Conservation (phyloP, 2,888 invertebrate species). For the Shargacucullia verbasci region DNA sequence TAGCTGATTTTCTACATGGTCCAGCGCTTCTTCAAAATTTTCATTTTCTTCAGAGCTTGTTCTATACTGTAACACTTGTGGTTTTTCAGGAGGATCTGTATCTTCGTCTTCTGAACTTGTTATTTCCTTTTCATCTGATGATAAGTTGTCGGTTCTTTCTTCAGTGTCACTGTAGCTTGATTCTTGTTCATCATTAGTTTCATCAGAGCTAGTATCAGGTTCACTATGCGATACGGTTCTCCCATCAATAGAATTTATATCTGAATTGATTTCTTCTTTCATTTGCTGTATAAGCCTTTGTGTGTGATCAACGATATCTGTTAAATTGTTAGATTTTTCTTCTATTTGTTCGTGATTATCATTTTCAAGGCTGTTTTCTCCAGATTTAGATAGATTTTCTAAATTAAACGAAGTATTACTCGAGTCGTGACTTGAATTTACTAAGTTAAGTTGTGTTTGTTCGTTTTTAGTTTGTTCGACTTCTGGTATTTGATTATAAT, state of each 20-base stretch:
- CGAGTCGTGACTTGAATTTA: neutral
- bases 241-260: slow-evolving; percentile 87
- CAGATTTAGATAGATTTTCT: slow-evolving; percentile 5
- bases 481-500: slow-evolving; percentile 8
- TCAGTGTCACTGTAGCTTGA: slow-evolving; percentile 79
- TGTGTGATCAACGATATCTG: slow-evolving; percentile 89
- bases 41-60: slow-evolving; percentile 86
- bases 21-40: slow-evolving; percentile 85
- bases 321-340: slow-evolving; percentile 78
- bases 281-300: slow-evolving; percentile 90
- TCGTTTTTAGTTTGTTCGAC: slow-evolving; percentile 11
- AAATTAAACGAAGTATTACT: slow-evolving; percentile 3
- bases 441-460: neutral
- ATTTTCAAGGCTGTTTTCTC: slow-evolving; percentile 11
- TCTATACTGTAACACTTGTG: slow-evolving; percentile 54
- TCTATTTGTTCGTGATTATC: slow-evolving; percentile 46
- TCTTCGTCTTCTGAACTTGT: slow-evolving; percentile 64
- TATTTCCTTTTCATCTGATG: slow-evolving; percentile 77
- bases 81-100: slow-evolving; percentile 28
- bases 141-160: slow-evolving; percentile 71
- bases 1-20: slow-evolving; percentile 79
- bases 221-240: slow-evolving; percentile 84
- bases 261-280: slow-evolving; percentile 90
- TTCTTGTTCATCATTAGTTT: slow-evolving; percentile 78
- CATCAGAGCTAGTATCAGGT: slow-evolving; percentile 77